Evolutionary conservation across 2,888 invertebrate species (phyloP), one percentile per base, ranked within the genome.

Genomic region (Lasioglossum pauxillum): DNA sequence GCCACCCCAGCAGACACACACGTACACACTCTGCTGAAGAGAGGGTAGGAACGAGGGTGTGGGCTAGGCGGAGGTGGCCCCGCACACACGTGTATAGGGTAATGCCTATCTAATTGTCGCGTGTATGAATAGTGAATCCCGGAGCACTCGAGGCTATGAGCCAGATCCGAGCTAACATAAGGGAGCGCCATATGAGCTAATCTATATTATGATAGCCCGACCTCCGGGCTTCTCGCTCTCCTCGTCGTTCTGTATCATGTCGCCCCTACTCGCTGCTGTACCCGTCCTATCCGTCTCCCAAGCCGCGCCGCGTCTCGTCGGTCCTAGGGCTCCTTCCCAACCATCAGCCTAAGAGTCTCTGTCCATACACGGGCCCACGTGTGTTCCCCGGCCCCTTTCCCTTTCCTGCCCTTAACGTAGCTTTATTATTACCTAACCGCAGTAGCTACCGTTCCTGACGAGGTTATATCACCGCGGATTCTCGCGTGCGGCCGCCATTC

Each of bases 41-140:
- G 19, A 27, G 46, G 49, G 44, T 41, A n/a, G 44, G 14, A 44
- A 53, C 38, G 35, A 16, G 38, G 64, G 35, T 41, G 44, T 27
- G 41, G 60, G 35, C 19, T 38, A 35, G 49, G 49, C 71, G 67
- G 75, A 69, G 64, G 76, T 49, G 71, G 73, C 35, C 53, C n/a
- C n/a, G 76, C 77, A 79, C 78, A 72, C 74, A 31, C 86, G 83
- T 83, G 74, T 83, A 86, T 89, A 88, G 90, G 92, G 95, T 95
- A 95, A 95, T 95, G 95, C 95, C 95, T 95, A 95, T 95, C 95
- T 95, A 95, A 95, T 95, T 95, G 95, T 95, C 95, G 95, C 95
- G 93, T 95, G 95, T 95, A 95, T 95, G 95, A 95, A 95, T 95
- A 95, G 95, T 95, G 94, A 95, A 95, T 95, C 95, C 95, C 93